Evolutionary conservation across 2,888 invertebrate genomes (phyloP), one percentile per base, ranked within the genome.

Genomic region (Apodemia mormo): DNA sequence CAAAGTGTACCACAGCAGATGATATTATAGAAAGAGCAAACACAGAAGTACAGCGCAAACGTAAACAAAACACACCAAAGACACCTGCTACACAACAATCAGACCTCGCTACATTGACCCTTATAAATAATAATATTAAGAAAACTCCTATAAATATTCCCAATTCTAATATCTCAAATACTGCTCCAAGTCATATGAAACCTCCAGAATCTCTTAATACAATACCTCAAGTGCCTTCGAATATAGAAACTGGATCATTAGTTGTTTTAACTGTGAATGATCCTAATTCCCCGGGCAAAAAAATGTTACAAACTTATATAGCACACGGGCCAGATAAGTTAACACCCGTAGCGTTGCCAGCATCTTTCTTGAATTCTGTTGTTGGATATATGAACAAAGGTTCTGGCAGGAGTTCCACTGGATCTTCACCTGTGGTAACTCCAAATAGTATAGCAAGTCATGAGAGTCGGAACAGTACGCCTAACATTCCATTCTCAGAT

Each of bases 301-400:
- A 92, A 71, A 90, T 92, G 86, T 76, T 92, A 1, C 93, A 93
- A 69, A 92, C 92, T 0, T 93, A 92, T 72, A 87, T 92, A 68
- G 87, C 92, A 0, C 81, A 86, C 4, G 87, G 84, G 0, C 83
- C 82, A 0, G 92, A 90, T 0, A 80, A 82, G 68, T 73, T 93
- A 4, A 86, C 88, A 0, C 91, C 92, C 0, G 84, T 92, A 0
- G 85, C 88, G 5, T 80, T 93, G 9, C 89, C 91, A 0, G 74
- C 88, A 0, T 83, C 80, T 0, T 81, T 92, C 43, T 75, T 92
- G 8, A 89, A 84, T 77, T 90, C 89, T 0, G 89, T 93, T 0
- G 87, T 92, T 0, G 86, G 86, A 43, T 91, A 89, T 70, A 89
- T 93, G 85, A 89, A 89, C 76, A 89, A 87, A 65, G 85, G 86